phyloP scores from a whole-genome alignment of 2,888 invertebrate species.

The Halictus ligatus region DNA sequence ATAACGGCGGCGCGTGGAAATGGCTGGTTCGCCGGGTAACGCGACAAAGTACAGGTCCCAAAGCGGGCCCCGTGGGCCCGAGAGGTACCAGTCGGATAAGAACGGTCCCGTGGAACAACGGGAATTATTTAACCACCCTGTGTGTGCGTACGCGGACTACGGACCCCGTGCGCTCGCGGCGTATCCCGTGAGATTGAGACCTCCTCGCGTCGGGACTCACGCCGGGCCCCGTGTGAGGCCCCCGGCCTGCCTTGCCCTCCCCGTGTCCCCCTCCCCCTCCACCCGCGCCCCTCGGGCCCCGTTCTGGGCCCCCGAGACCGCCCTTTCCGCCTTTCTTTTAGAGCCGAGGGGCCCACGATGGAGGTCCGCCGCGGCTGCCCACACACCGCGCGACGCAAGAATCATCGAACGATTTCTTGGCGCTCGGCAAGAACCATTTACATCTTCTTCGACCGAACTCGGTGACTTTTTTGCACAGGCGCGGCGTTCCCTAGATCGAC shows the following conservation, averaged over 20 bases:
- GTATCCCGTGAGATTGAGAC: conserved; percentile 79
- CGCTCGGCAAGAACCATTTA: conserved; percentile 61
- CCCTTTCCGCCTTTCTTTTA: conserved; percentile 70
- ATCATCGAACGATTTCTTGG: conserved; percentile 68
- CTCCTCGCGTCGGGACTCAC: conserved; percentile 79
- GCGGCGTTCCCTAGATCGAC: conserved; percentile 9
- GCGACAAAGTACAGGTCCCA: not conserved
- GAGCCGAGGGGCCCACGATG: conserved; percentile 67
- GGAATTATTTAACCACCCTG: conserved; percentile 62
- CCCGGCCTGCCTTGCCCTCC: conserved; percentile 54
- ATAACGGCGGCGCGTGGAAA: not conserved
- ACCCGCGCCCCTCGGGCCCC: conserved; percentile 23
- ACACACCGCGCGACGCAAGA: conserved; percentile 73
- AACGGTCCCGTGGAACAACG: conserved; percentile 2
- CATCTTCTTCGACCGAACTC: conserved; percentile 51
- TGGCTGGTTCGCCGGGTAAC: not conserved
- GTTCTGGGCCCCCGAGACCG: conserved; percentile 43
- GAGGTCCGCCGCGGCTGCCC: conserved; percentile 73
- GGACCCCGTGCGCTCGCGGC: conserved; percentile 61
- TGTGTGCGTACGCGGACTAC: conserved; percentile 54
- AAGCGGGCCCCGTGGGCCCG: not conserved
- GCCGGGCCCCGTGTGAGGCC: conserved; percentile 77
- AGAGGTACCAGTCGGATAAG: not conserved
- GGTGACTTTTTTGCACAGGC: conserved; percentile 36
- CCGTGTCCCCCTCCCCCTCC: conserved; percentile 23